Conservation (phyloP, 2,888 invertebrate genomes). For the Chloromyia formosa region DNA sequence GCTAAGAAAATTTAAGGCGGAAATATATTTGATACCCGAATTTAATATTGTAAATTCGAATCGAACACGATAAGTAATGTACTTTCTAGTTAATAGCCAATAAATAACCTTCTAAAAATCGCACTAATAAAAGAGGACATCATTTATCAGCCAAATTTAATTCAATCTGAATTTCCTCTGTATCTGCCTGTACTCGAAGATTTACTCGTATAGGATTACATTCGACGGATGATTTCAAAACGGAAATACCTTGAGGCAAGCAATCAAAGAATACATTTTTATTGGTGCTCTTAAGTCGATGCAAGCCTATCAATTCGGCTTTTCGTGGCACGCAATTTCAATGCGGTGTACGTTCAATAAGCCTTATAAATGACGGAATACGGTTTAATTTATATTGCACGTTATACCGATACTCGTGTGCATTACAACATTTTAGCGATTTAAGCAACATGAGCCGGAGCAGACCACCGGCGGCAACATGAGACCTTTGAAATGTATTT, state of each 20-base stretch:
- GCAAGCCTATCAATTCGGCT: background rate
- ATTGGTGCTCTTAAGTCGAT: background rate
- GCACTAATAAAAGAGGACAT: background rate
- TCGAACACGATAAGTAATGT: no score
- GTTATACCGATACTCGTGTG: no score
- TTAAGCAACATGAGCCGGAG: no score
- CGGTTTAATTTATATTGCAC: background rate
- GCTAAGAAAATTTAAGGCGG: no score
- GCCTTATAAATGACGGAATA: background rate
- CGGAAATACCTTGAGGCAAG: conserved; percentile 21
- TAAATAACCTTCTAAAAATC: background rate
- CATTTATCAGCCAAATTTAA: no score
- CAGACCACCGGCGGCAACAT: no score
- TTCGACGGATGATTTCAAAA: conserved; percentile 11
- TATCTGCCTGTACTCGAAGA: background rate
- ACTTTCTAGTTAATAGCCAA: background rate
- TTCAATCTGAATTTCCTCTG: no score
- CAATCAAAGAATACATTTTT: background rate
- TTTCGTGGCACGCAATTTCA: no score
- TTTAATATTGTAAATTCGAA: no score
- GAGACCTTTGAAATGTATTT: no score
- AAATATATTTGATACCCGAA: no score
- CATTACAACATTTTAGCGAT: background rate
- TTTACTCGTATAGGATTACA: background rate
- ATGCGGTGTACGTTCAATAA: background rate